A percentile compares a stretch with the other conserved stretches of the same genome.
These are phyloP conservation scores for Botrylloides violaceus DNA, from an alignment of 23 tunicate genomes.

Conservation along the genomic window DNA sequence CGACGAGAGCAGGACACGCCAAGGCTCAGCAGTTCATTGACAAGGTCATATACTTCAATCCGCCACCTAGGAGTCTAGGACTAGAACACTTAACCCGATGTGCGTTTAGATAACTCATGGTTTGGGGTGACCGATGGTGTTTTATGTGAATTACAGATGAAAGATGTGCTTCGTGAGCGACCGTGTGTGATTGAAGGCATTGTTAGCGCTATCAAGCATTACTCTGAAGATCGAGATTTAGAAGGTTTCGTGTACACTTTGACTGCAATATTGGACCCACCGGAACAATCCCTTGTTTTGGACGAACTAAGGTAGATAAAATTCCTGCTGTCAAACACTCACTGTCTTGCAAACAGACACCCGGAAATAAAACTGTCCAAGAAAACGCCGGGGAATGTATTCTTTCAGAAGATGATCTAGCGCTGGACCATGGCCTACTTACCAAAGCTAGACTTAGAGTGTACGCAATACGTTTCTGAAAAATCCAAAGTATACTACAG, in stretches of 20 bases:
- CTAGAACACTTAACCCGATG: too few species aligned
- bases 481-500: too few species aligned
- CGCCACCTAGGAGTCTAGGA: too few species aligned
- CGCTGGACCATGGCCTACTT: background rate
- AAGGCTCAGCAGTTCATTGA: constrained; percentile 37
- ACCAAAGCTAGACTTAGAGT: background rate
- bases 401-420: background rate
- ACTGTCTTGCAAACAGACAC: background rate
- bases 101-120: too few species aligned
- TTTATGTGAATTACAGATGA: too few species aligned
- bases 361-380: background rate
- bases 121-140: too few species aligned
- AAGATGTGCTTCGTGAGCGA: constrained; percentile 6
- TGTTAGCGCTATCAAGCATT: constrained; percentile 28
- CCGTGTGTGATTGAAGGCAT: constrained; percentile 29
- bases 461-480: too few species aligned
- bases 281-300: constrained; percentile 6
- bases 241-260: constrained; percentile 20
- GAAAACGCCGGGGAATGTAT: background rate
- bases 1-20: constrained; percentile 24
- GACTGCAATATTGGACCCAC: constrained; percentile 24
- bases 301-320: constrained; percentile 11
- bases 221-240: constrained; percentile 24
- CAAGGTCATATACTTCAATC: too few species aligned
- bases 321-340: constrained; percentile 10